Evolutionary conservation across 1,140 invertebrate genomes (phyloP), one percentile per base, ranked within the genome.

Genomic region (Berghia stephanieae): DNA sequence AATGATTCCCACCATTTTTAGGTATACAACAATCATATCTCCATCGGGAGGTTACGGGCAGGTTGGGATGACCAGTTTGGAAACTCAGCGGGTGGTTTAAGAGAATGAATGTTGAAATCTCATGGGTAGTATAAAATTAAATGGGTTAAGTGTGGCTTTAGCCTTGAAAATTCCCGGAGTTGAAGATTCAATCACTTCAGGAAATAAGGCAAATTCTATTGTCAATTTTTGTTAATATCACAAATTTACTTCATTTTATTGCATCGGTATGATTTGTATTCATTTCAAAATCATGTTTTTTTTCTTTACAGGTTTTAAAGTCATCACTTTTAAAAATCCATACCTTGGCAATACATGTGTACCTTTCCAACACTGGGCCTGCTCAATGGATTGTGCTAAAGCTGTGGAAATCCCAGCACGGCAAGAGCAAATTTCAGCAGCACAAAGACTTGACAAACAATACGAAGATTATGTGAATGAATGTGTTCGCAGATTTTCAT

Each of bases 271-370:
- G 16, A 27, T 31, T 42, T 70, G 40, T 34, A 27, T 2, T 70
- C 27, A 34, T 44, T 42, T 49, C 21, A 36, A 46, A 44, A 3
- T 24, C 52, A 55, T 67, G 46, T 10, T 43, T 66, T 40, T 75
- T 52, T 74, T 67, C 70, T 74, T 86, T 83, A 49, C 80, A 91
- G 91, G 91, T 49, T 91, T 87, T 82, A 91, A 90, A 83, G 90
- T 91, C 40, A 91, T 90, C 57, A 91, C 91, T 6, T 91, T 91
- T 80, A 89, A 91, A 80, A 91, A 90, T 81, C 90, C 90, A 2
- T 91, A 91, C 79, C 80, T 91, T 24, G 91, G 91, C 6, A 91
- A 91, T 85, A 91, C 90, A 0, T 91, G 91, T 85, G 91, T 91
- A 34, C 91, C 91, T 67, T 91, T 91, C 80, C 90, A 90, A 77